phyloP scores from a whole-genome alignment of 2,797 vertebrate species.

The Rachycentron canadum region DNA sequence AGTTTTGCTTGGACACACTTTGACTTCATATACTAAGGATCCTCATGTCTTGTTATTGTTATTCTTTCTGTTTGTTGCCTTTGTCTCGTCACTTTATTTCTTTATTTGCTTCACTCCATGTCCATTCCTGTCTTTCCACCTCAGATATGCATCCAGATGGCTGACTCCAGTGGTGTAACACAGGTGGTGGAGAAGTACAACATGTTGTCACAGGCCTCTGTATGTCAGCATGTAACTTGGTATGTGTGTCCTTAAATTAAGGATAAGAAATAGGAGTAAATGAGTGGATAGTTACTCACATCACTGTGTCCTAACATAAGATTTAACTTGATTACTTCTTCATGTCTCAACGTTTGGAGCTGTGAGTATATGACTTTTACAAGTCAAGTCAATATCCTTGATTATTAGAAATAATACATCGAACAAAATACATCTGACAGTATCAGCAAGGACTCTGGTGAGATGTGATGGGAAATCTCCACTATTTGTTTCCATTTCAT shows the following conservation, averaged over 20 bases:
- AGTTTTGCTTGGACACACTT: neutral
- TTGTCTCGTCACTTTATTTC: neutral
- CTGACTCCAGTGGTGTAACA: slow-evolving; percentile 3
- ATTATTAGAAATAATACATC: too few species aligned
- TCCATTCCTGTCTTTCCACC: neutral
- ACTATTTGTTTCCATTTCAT: too few species aligned
- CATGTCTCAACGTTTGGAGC: neutral
- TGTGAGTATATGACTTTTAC: slow-evolving; percentile 55
- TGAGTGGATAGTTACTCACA: neutral
- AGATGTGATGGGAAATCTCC: too few species aligned
- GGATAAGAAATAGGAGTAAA: neutral
- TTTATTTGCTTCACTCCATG: neutral
- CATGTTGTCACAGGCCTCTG: too few species aligned
- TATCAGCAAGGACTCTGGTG: too few species aligned
- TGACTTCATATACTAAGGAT: too few species aligned
- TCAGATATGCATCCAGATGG: slow-evolving; percentile 83
- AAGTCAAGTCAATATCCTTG: too few species aligned
- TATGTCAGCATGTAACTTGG: neutral
- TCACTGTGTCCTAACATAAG: too few species aligned
- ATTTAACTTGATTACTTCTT: too few species aligned
- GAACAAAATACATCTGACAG: too few species aligned
- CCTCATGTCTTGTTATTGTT: neutral
- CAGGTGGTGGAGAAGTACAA: slow-evolving; percentile 35
- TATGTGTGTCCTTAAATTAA: slow-evolving; percentile 16
- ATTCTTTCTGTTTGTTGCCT: neutral